Percentiles rank a stretch among this genome's conserved stretches.
Evolutionary conservation across 2,888 invertebrate genomes (phyloP).

Genomic region (Nomada ferruginata): DNA sequence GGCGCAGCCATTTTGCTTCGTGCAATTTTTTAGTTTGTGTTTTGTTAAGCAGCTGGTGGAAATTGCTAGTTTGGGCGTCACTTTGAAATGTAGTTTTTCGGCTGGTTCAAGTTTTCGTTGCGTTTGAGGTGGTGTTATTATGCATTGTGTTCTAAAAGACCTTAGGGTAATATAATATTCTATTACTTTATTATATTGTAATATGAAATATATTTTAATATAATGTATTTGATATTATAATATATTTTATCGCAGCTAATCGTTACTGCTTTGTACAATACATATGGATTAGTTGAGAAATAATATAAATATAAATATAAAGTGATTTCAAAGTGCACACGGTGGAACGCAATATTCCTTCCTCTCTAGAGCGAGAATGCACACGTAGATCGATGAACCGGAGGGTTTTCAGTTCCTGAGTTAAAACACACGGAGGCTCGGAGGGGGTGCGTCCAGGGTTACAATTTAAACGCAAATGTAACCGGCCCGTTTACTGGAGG

Average conservation of each 20-base stretch:
- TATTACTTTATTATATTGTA: no score
- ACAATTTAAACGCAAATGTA: constrained; percentile 58
- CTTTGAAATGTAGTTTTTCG: not conserved
- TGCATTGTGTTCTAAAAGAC: no score
- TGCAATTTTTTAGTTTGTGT: not conserved
- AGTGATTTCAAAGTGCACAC: not conserved
- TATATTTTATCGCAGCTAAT: no score
- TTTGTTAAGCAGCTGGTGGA: not conserved
- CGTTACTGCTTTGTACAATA: no score
- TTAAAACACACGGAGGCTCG: not conserved
- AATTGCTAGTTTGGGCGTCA: not conserved
- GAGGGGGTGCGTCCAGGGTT: not conserved
- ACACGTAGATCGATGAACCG: constrained; percentile 26
- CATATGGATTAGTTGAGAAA: no score
- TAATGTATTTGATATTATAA: no score
- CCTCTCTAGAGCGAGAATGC: not conserved
- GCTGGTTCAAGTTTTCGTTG: no score
- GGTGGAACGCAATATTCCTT: not conserved
- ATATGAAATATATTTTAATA: no score
- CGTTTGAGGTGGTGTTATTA: no score
- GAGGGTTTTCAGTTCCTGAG: constrained; percentile 1
- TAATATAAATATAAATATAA: no score
- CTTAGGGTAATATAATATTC: no score
- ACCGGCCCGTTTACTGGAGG: constrained; percentile 40
- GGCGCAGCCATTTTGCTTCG: no score